Evolutionary conservation across 2,113 vertebrate species (phyloP).

Genomic region (Ranitomeya imitator): DNA sequence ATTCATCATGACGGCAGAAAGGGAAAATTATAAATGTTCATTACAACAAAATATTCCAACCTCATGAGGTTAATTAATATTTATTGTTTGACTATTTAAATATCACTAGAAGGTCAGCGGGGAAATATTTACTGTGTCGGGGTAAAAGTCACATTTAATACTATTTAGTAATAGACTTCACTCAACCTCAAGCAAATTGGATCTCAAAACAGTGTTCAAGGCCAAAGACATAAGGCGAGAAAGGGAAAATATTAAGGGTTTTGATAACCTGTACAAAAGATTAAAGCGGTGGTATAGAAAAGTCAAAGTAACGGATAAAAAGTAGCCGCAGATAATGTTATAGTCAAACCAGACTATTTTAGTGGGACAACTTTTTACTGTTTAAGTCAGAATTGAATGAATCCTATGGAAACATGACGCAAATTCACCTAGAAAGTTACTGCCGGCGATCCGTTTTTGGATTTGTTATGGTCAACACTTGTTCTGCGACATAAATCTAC

Average conservation of each 20-base stretch:
- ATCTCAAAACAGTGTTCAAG: neutral
- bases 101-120: conserved; percentile 21
- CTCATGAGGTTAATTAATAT: neutral
- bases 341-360: no score
- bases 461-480: neutral
- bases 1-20: neutral
- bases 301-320: no score
- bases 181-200: neutral
- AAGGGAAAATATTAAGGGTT: no score
- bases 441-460: neutral
- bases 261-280: no score
- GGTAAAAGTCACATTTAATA: conserved; percentile 15
- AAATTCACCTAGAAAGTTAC: neutral
- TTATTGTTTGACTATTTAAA: conserved; percentile 3
- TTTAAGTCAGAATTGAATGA: neutral
- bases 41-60: neutral
- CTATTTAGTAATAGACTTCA: neutral
- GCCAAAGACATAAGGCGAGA: no score
- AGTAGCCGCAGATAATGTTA: no score
- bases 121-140: neutral
- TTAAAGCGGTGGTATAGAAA: no score
- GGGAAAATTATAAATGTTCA: neutral
- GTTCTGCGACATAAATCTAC: no score
- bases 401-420: neutral
- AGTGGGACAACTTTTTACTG: no score